A percentile compares a stretch with the other conserved stretches of the same genome.
Conservation (phyloP, 2,797 vertebrate species). For the Gastrophryne carolinensis region DNA sequence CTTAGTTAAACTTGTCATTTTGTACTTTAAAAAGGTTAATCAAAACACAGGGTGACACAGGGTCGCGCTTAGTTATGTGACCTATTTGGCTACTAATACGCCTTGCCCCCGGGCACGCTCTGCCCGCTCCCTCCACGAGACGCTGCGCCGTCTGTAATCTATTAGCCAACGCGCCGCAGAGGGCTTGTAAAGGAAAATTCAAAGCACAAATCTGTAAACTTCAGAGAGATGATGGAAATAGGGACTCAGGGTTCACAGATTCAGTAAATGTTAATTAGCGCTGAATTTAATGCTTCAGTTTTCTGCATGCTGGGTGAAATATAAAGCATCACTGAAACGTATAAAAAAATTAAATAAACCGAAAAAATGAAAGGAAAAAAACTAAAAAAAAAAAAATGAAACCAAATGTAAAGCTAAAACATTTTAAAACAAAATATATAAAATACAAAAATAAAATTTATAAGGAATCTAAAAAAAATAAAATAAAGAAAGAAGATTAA, state of each 20-base stretch:
- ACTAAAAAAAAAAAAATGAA: no score
- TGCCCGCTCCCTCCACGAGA: slow-evolving; percentile 11
- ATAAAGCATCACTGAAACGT: no score
- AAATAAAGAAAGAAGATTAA: no score
- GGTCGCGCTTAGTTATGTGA: slow-evolving; percentile 34
- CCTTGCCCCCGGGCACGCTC: neutral
- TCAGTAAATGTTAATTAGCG: neutral
- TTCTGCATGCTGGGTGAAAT: no score
- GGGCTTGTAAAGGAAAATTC: neutral
- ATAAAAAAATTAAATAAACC: no score
- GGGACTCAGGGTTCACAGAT: neutral
- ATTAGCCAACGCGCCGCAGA: neutral
- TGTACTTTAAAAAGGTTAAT: slow-evolving; percentile 34
- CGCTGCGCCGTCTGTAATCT: slow-evolving; percentile 6
- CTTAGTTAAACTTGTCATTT: slow-evolving; percentile 38
- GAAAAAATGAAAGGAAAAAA: no score
- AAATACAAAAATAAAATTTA: no score
- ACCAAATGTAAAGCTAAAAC: no score
- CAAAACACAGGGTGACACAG: slow-evolving; percentile 22
- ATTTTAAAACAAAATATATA: no score
- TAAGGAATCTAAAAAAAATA: no score
- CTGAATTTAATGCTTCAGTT: no score
- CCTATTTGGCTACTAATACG: slow-evolving; percentile 21
- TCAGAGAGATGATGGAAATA: neutral
- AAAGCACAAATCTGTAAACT: neutral